A percentile compares a stretch with the other conserved stretches of the same genome.
phyloP scores from a whole-genome alignment of 2,113 vertebrate genomes.

The Archocentrus centrarchus region DNA sequence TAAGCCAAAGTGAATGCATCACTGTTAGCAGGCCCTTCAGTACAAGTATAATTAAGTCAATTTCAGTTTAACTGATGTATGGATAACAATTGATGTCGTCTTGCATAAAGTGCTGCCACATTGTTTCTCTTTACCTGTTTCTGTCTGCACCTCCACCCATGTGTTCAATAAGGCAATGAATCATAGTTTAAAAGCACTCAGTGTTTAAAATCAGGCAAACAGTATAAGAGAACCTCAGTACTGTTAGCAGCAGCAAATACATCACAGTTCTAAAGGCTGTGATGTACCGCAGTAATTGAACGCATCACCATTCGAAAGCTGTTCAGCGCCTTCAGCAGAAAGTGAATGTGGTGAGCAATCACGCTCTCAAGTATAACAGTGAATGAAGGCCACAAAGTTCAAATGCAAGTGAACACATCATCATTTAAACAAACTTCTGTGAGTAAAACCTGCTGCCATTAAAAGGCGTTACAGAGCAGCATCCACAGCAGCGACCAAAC shows the following conservation, averaged over 20 bases:
- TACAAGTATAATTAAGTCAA: too few relatives aligned
- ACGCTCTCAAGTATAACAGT: background rate
- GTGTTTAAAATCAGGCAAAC: background rate
- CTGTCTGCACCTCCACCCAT: too few relatives aligned
- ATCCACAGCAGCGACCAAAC: accelerated
- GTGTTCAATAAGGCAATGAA: too few relatives aligned
- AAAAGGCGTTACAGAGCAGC: background rate
- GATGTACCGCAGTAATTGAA: background rate
- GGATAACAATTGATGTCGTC: too few relatives aligned
- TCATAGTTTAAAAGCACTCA: too few relatives aligned
- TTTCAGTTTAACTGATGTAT: too few relatives aligned
- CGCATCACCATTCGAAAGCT: background rate
- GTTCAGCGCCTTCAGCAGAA: background rate
- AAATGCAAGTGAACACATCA: background rate
- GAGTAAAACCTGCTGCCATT: background rate
- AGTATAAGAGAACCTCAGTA: background rate
- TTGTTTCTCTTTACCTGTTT: too few relatives aligned
- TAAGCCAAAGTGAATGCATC: too few relatives aligned
- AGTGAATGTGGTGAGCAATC: background rate
- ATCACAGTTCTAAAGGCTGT: background rate
- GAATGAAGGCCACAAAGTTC: background rate
- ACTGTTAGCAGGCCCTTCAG: too few relatives aligned
- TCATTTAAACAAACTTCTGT: background rate
- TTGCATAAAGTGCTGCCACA: too few relatives aligned
- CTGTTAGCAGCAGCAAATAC: accelerated